These are phyloP conservation scores for Pardalotus punctatus DNA, from an alignment of 2,113 vertebrate species.

Conservation along the genomic window DNA sequence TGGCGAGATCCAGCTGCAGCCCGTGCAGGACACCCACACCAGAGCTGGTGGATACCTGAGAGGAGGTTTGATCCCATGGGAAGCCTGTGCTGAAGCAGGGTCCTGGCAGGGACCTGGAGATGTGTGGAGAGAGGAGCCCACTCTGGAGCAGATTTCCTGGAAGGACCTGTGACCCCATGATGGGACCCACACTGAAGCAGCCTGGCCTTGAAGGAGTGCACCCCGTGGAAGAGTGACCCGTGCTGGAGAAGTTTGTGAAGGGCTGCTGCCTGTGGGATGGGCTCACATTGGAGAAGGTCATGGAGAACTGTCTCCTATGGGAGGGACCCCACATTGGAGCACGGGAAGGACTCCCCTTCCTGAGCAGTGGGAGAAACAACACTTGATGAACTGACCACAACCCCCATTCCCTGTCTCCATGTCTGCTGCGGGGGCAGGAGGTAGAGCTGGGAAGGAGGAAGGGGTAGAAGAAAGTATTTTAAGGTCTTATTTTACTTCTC, in stretches of 20 bases:
- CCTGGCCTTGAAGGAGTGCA: background rate
- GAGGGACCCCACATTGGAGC: background rate
- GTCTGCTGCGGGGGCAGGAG: background rate
- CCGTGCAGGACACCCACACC: background rate
- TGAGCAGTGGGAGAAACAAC: background rate
- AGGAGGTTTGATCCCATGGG: background rate
- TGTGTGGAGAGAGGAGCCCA: background rate
- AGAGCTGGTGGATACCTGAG: background rate
- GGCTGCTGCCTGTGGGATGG: background rate
- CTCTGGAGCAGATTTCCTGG: background rate
- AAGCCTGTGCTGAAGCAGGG: background rate
- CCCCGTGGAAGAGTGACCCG: background rate
- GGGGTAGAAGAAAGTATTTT: background rate
- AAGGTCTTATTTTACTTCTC: background rate
- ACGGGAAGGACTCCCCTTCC: background rate
- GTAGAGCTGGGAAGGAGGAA: background rate
- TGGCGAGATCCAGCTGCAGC: background rate
- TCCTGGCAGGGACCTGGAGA: background rate
- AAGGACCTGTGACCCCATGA: background rate
- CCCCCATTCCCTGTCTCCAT: background rate
- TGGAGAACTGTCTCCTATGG: background rate
- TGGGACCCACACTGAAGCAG: background rate
- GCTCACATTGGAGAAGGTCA: background rate
- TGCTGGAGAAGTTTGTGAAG: background rate
- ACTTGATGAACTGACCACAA: background rate